Evolutionary conservation across 2,797 vertebrate species (phyloP).

Genomic region (Lepidocolaptes lacrymiger): DNA sequence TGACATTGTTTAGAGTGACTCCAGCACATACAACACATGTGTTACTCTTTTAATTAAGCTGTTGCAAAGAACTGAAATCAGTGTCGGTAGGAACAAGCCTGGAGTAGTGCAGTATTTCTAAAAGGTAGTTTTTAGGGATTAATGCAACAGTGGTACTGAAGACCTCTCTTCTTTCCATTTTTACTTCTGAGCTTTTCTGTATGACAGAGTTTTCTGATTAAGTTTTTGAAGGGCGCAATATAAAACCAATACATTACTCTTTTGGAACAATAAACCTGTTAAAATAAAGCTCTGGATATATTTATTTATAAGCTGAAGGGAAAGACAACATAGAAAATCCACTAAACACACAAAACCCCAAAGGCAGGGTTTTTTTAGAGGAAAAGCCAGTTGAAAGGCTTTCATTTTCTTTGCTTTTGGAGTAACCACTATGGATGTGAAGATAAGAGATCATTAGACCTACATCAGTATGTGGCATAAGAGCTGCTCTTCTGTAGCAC

Average conservation of each 20-base stretch:
- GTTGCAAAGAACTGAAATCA: not conserved
- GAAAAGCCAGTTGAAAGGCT: not conserved
- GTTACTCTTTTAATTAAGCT: not conserved
- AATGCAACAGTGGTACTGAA: not conserved
- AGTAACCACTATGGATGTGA: conserved; percentile 1
- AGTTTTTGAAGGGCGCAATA: not conserved
- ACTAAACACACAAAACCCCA: not conserved
- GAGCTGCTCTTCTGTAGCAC: conserved; percentile 25
- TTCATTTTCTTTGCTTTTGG: conserved; percentile 6
- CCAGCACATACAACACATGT: fast-evolving
- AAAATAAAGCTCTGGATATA: not conserved
- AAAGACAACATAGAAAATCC: not conserved
- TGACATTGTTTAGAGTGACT: not conserved
- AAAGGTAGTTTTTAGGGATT: conserved; percentile 18
- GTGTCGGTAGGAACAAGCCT: not conserved
- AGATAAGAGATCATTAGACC: conserved; percentile 54
- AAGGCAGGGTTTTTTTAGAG: not conserved
- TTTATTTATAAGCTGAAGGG: not conserved
- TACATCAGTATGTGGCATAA: conserved; percentile 23
- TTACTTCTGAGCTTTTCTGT: not conserved
- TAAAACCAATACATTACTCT: not conserved
- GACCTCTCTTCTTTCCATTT: not conserved
- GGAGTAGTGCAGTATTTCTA: not conserved
- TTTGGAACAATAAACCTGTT: not conserved
- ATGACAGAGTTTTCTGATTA: not conserved